Evolutionary conservation across 2,113 vertebrate genomes (phyloP).

Genomic region (Mustelus asterias): DNA sequence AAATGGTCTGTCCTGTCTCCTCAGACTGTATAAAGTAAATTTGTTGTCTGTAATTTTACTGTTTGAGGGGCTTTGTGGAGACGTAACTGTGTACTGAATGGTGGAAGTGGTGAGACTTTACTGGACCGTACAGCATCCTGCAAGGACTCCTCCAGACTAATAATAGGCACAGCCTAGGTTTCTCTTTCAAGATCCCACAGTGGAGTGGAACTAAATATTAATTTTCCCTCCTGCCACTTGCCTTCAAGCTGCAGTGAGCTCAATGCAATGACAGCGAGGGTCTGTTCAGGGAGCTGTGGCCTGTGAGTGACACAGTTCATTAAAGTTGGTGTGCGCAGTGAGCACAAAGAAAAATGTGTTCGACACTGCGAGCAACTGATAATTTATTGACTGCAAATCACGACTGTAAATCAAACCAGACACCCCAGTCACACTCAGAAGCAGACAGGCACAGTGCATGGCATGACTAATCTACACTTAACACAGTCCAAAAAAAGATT

Average conservation of each 20-base stretch:
- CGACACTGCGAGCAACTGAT: not conserved
- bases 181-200: not conserved
- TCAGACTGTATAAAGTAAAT: too few relatives aligned
- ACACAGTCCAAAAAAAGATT: not conserved
- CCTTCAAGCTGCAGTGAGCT: not conserved
- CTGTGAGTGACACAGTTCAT: not conserved
- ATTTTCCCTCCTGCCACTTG: not conserved
- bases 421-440: not conserved
- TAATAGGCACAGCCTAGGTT: not conserved
- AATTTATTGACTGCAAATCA: conserved; percentile 27
- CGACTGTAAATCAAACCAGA: conserved; percentile 8
- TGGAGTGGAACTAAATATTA: not conserved
- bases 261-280: not conserved
- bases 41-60: too few relatives aligned
- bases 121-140: not conserved
- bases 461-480: not conserved
- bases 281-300: not conserved
- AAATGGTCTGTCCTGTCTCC: too few relatives aligned
- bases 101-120: not conserved
- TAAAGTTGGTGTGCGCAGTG: not conserved
- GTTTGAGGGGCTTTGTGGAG: too few relatives aligned
- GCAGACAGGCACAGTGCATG: not conserved
- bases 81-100: too few relatives aligned
- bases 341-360: not conserved
- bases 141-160: too few relatives aligned